phyloP scores from a whole-genome alignment of 2,888 invertebrate species.

The Trimorus sp. region DNA sequence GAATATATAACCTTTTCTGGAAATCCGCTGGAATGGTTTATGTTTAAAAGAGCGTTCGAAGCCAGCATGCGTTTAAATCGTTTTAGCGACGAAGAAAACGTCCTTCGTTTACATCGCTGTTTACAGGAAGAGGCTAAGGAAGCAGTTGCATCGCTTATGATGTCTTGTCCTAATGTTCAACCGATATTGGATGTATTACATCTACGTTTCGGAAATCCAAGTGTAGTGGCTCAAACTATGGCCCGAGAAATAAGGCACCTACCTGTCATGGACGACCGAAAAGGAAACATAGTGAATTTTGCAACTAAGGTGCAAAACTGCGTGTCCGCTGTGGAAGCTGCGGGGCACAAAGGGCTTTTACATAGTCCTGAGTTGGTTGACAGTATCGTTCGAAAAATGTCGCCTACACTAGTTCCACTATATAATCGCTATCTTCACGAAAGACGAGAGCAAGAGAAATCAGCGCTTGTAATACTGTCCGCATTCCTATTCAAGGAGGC shows the following conservation, averaged over 20 bases:
- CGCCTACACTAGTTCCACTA: constrained; percentile 4
- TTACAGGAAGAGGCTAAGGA: constrained; percentile 20
- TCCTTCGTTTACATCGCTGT: constrained; percentile 12
- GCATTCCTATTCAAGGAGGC: constrained; percentile 26
- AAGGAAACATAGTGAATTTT: constrained; percentile 2
- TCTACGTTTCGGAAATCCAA: constrained; percentile 55
- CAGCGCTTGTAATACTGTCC: constrained; percentile 17
- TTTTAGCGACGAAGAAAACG: constrained; percentile 7
- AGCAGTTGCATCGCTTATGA: constrained; percentile 8
- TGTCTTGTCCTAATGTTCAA: constrained; percentile 3
- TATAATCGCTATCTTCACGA: constrained; percentile 18
- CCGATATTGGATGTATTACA: constrained; percentile 29
- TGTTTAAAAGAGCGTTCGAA: constrained; percentile 17
- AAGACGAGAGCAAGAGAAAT: constrained; percentile 2
- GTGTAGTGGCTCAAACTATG: constrained; percentile 25
- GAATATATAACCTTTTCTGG: constrained; percentile 25
- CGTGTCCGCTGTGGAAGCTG: constrained; percentile 47
- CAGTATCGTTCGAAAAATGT: constrained; percentile 13
- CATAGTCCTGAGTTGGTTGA: constrained; percentile 26
- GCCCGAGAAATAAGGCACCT: constrained; percentile 41
- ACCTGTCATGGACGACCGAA: constrained; percentile 28
- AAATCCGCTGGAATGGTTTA: constrained; percentile 21
- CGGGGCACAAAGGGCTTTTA: constrained; percentile 33
- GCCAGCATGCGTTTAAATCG: constrained; percentile 4
- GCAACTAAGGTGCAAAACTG: constrained; percentile 39